A percentile compares a stretch with the other conserved stretches of the same genome.
These are phyloP conservation scores for Plutella xylostella DNA, from an alignment of 2,888 invertebrate species.

Conservation along the genomic window DNA sequence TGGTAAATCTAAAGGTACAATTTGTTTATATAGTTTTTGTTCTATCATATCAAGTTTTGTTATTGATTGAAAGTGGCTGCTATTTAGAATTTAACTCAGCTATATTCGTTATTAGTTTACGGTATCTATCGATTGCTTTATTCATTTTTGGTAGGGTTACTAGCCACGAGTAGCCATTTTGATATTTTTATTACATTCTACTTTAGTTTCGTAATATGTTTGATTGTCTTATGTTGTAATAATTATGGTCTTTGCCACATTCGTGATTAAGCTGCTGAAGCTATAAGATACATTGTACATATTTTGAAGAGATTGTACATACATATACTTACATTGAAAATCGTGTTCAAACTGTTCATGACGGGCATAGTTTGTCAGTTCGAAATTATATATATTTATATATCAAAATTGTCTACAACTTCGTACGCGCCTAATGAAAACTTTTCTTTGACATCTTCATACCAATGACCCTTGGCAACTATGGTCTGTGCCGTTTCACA, in stretches of 20 bases:
- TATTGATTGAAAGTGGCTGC: neutral
- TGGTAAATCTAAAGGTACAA: conserved; percentile 41
- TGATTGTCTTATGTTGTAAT: neutral
- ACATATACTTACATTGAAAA: conserved; percentile 12
- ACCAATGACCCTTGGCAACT: neutral
- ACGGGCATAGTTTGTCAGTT: neutral
- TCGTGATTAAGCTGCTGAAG: conserved; percentile 9
- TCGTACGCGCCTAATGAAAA: neutral
- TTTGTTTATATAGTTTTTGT: too few species aligned
- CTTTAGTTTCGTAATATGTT: conserved; percentile 4
- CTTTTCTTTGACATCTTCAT: neutral
- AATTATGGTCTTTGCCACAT: conserved; percentile 23
- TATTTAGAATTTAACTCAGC: neutral
- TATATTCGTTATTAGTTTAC: neutral
- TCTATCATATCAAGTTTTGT: conserved; percentile 16
- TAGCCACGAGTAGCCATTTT: conserved; percentile 7
- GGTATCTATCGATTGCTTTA: neutral
- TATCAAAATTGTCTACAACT: too few species aligned
- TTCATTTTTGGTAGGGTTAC: neutral
- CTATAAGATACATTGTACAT: conserved; percentile 17
- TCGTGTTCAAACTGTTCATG: neutral
- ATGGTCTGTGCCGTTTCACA: conserved; percentile 20
- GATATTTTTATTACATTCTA: conserved; percentile 1
- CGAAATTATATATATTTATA: too few species aligned
- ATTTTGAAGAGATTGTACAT: conserved; percentile 15